phyloP scores from a whole-genome alignment of 92 coral and sea anemone genomes.

The Epizoanthus rinbou region DNA sequence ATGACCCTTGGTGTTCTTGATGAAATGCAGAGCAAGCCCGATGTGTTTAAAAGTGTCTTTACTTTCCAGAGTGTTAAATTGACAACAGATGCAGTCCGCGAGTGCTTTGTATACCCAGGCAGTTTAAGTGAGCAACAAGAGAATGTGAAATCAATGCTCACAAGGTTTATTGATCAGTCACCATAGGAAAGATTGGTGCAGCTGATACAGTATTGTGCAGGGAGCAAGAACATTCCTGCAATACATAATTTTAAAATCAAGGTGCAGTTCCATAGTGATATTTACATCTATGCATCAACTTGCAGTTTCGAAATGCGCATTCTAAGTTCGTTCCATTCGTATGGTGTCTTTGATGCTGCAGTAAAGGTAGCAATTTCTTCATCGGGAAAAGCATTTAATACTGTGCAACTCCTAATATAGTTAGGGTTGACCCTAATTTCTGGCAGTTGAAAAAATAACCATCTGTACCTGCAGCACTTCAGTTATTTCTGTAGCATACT shows the following conservation, averaged over 20 bases:
- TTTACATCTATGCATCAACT: slow-evolving; percentile 56
- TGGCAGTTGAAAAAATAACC: too few relatives aligned
- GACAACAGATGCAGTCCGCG: slow-evolving; percentile 60
- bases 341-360: slow-evolving; percentile 51
- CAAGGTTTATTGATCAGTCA: slow-evolving; percentile 51
- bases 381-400: too few relatives aligned
- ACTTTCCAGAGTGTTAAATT: slow-evolving; percentile 57
- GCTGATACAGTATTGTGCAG: slow-evolving; percentile 72
- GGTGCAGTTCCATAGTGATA: slow-evolving; percentile 52
- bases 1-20: slow-evolving; percentile 65
- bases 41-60: slow-evolving; percentile 59
- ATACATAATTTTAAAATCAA: slow-evolving; percentile 51
- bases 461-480: too few relatives aligned
- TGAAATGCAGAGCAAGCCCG: slow-evolving; percentile 52
- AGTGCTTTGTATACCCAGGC: slow-evolving; percentile 51
- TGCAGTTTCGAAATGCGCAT: slow-evolving; percentile 54
- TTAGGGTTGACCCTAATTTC: too few relatives aligned
- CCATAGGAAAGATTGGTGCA: slow-evolving; percentile 48
- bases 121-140: slow-evolving; percentile 44
- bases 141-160: slow-evolving; percentile 47
- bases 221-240: slow-evolving; percentile 60
- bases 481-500: too few relatives aligned
- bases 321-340: slow-evolving; percentile 53
- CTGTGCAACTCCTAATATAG: too few relatives aligned
- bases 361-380: too few relatives aligned